Evolutionary conservation across 2,113 vertebrate genomes (phyloP).

Genomic region (Poicephalus gulielmi): DNA sequence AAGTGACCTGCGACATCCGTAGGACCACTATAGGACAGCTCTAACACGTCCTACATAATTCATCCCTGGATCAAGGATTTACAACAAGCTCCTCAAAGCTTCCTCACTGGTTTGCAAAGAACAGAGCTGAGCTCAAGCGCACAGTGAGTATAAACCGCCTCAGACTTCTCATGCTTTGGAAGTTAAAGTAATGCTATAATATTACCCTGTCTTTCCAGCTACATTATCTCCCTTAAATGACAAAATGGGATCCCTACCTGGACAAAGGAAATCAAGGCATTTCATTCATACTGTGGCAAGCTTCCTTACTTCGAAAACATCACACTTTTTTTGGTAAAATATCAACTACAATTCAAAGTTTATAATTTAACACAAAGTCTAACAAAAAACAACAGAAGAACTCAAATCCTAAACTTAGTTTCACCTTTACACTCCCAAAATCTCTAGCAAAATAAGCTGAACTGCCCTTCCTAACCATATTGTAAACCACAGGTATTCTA

Average conservation of each 20-base stretch:
- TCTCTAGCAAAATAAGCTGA: background rate
- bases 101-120: background rate
- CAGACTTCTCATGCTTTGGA: background rate
- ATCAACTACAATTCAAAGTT: background rate
- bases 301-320: background rate
- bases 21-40: background rate
- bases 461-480: background rate
- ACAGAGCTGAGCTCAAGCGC: background rate
- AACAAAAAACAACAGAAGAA: background rate
- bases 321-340: background rate
- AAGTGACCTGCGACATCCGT: background rate
- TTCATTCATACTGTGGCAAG: accelerated
- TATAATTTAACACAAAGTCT: background rate
- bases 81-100: background rate
- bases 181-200: background rate
- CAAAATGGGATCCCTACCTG: background rate
- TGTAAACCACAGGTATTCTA: background rate
- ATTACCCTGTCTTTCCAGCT: background rate
- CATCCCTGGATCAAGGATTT: background rate
- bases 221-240: background rate
- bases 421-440: background rate
- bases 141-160: background rate
- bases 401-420: background rate
- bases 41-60: background rate
- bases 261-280: background rate